These are phyloP conservation scores for Corbicula japonica DNA, from an alignment of 2,888 invertebrate species.

Conservation along the genomic window DNA sequence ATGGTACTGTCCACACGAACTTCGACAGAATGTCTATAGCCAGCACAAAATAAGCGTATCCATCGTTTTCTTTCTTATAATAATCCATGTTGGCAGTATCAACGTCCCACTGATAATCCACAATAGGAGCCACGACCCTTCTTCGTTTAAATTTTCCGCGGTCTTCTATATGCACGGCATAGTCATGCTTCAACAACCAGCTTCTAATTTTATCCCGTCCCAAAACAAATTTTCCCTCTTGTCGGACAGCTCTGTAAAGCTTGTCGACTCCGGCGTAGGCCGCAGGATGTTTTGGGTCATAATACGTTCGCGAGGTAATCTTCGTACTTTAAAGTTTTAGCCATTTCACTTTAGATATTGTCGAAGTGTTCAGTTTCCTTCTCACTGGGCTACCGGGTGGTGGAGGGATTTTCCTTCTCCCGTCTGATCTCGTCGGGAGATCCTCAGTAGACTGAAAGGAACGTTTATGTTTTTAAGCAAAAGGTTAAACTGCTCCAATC, in stretches of 20 bases:
- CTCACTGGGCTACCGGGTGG: constrained; percentile 28
- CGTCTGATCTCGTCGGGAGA: not conserved
- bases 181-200: constrained; percentile 58
- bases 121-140: constrained; percentile 36
- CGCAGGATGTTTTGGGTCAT: constrained; percentile 55
- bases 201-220: constrained; percentile 49
- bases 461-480: constrained; percentile 5
- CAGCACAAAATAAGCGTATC: constrained; percentile 43
- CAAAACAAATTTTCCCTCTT: constrained; percentile 59
- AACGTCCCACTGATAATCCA: constrained; percentile 60
- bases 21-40: constrained; percentile 44
- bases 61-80: constrained; percentile 47
- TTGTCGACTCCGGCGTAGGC: constrained; percentile 56
- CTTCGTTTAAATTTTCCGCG: constrained; percentile 40
- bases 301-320: constrained; percentile 51
- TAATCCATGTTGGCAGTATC: constrained; percentile 47
- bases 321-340: constrained; percentile 42
- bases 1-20: constrained; percentile 40
- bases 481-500: not conserved
- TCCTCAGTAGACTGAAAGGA: not conserved
- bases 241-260: constrained; percentile 57
- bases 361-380: not conserved
- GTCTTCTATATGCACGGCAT: constrained; percentile 47
- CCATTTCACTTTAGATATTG: constrained; percentile 37
- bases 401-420: constrained; percentile 15